These are phyloP conservation scores for Amphiprion ocellaris DNA, from an alignment of 2,113 vertebrate genomes.

Conservation along the genomic window DNA sequence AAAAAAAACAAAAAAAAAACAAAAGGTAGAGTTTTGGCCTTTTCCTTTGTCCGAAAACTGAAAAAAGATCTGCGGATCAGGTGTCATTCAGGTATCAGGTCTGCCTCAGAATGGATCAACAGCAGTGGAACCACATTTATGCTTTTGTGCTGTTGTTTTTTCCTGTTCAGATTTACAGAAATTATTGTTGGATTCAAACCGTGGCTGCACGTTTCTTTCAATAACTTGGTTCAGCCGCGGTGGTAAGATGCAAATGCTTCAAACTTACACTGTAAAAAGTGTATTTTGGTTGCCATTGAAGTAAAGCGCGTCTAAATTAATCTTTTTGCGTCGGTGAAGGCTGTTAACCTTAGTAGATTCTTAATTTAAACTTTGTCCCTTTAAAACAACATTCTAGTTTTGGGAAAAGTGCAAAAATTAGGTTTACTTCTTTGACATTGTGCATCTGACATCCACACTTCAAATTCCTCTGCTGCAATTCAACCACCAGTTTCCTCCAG, in stretches of 20 bases:
- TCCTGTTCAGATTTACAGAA: not conserved
- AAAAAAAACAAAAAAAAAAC: not conserved
- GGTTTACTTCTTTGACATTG: no score
- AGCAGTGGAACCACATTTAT: not conserved
- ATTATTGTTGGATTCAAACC: not conserved
- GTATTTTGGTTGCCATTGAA: no score
- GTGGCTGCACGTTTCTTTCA: not conserved
- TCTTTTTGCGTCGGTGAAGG: no score
- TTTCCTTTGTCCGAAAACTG: constrained; percentile 13
- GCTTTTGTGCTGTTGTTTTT: not conserved
- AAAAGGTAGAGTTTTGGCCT: constrained; percentile 21
- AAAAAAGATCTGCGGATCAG: constrained; percentile 10
- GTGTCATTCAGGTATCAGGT: not conserved
- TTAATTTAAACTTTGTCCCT: no score
- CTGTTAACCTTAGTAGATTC: no score
- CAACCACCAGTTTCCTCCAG: no score
- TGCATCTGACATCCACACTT: no score
- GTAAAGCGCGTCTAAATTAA: no score
- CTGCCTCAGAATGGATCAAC: not conserved
- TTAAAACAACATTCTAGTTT: no score
- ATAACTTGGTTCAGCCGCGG: not conserved
- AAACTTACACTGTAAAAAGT: not conserved
- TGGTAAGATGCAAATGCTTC: constrained; percentile 19
- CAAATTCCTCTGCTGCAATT: no score
- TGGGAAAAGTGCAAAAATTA: no score